phyloP scores from a whole-genome alignment of 2,113 vertebrate species.

The Pygoscelis adeliae region DNA sequence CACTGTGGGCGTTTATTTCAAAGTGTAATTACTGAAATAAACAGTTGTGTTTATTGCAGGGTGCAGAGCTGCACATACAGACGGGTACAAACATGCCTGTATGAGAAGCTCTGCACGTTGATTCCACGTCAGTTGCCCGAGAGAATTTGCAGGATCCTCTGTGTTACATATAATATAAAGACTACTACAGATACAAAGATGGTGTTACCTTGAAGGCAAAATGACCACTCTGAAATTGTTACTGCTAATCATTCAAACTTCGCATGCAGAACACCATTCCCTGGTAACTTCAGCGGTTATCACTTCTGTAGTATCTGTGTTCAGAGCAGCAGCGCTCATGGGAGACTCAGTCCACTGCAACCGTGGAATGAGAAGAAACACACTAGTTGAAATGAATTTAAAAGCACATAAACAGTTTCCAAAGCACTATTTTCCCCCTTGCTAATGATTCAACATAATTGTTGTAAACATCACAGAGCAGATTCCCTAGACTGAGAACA shows the following conservation, averaged over 20 bases:
- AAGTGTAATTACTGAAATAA: slow-evolving; percentile 73
- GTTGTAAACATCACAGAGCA: slow-evolving; percentile 36
- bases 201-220: background rate
- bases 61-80: slow-evolving; percentile 31
- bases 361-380: background rate
- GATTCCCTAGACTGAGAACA: slow-evolving; percentile 28
- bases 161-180: background rate
- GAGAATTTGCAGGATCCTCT: slow-evolving; percentile 48
- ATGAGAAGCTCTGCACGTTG: slow-evolving; percentile 36
- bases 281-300: background rate
- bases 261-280: background rate
- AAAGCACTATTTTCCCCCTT: background rate
- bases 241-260: background rate
- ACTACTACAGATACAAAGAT: background rate
- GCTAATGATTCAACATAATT: slow-evolving; percentile 1
- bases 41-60: slow-evolving; percentile 68
- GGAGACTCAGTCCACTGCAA: background rate
- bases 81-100: slow-evolving; percentile 61
- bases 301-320: background rate
- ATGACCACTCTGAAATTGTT: background rate
- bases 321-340: background rate
- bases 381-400: background rate
- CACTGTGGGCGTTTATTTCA: slow-evolving; percentile 65
- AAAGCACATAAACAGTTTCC: background rate
- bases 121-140: background rate